A percentile compares a stretch with the other conserved stretches of the same genome.
These are phyloP conservation scores for Ancistrus triradiatus DNA, from an alignment of 2,113 vertebrate species.

Conservation along the genomic window DNA sequence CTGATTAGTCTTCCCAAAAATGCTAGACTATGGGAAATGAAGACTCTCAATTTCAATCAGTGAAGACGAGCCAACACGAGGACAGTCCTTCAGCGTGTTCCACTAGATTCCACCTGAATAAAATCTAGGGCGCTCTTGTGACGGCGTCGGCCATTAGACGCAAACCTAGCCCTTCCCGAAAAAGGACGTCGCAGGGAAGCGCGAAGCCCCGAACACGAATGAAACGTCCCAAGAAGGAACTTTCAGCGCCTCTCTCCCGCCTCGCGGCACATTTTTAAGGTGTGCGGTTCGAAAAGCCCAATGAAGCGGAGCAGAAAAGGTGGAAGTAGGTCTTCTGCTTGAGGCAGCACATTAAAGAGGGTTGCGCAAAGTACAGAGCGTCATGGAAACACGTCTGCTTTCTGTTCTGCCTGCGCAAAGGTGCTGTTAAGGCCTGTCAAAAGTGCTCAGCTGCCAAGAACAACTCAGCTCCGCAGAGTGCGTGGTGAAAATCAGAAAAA, in stretches of 20 bases:
- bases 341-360: constrained; percentile 26
- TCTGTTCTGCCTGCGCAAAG: constrained; percentile 40
- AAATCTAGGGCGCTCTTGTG: too few relatives aligned
- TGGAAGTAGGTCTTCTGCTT: constrained; percentile 29
- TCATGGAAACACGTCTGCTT: constrained; percentile 51
- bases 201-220: not conserved
- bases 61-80: not conserved
- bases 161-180: too few relatives aligned
- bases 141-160: too few relatives aligned
- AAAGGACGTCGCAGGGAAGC: not conserved
- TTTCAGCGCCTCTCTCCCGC: not conserved
- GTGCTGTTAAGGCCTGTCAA: constrained; percentile 37
- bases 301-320: constrained; percentile 42
- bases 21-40: too few relatives aligned
- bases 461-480: constrained; percentile 23
- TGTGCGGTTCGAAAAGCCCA: constrained; percentile 15
- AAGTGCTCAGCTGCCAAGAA: constrained; percentile 37
- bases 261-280: constrained; percentile 21
- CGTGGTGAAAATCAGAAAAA: constrained; percentile 15
- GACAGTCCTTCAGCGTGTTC: too few relatives aligned
- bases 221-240: constrained; percentile 14
- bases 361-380: constrained; percentile 43
- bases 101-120: too few relatives aligned
- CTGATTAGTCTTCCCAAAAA: not conserved
- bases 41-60: not conserved